Base-by-base conservation (phyloP, 2,113 vertebrate genomes). In the Gopherus flavomarginatus region DNA sequence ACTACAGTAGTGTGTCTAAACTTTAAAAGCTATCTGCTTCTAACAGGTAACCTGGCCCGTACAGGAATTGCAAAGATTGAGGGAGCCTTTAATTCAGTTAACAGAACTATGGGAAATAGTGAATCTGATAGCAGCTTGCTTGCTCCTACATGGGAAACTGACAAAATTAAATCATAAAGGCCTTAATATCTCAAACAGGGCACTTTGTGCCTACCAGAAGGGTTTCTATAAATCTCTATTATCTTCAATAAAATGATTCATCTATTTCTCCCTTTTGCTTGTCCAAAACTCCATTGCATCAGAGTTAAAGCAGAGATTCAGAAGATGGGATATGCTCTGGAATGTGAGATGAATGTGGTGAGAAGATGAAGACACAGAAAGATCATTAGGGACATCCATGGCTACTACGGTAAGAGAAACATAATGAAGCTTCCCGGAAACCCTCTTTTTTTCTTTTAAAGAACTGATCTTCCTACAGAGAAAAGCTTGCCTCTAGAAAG, bases 281-380 rank as follows among this genome's bases (percentile, higher is more conserved):
- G 7, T 3, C 8, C 19, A 57, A 9, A 14, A 54, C 42, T 82
- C 26, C 83, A 86, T 4, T 1, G 19, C 59, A 22, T 10, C 21
- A 83, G 90, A 91, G 52, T n/a, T 38, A 85, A 84, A 90, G 27
- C 24, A 88, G 24, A 57, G 62, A 26, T 35, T 4, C 7, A 88
- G 49, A 82, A 90, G 79, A 82, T 57, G 8, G 5, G 31, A 27
- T 52, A 22, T 0, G 0, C 88, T 21, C 24, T 27, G 4, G 31
- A 4, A 29, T 88, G 86, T 87, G 31, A 31, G 1, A 0, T 11
- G 19, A 4, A 35, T 42, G 8, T 16, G 27, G 29, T 31, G 24
- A 89, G 47, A 87, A 81, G n/a, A 42, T 21, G 86, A 86, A 88
- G 54, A 22, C 7, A 44, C 19, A 57, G 69, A 42, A 85, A 91